These are phyloP conservation scores for Xanthia icteritia DNA, from an alignment of 2,888 invertebrate genomes.

Conservation along the genomic window DNA sequence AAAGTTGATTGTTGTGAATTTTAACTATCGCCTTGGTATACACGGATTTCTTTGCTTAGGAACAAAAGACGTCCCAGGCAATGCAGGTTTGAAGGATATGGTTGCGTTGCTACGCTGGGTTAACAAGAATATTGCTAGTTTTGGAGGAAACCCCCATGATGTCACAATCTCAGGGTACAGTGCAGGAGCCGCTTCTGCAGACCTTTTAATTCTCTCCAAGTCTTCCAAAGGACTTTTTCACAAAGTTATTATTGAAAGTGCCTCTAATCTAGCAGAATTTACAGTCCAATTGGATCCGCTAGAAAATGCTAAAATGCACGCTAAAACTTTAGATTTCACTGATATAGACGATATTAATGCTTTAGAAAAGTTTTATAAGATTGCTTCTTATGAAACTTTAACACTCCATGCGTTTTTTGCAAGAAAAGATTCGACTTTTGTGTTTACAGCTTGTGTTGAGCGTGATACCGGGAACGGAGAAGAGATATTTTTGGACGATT, in stretches of 20 bases:
- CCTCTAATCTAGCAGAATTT: conserved; percentile 64
- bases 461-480: conserved; percentile 52
- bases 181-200: conserved; percentile 71
- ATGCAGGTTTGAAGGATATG: conserved; percentile 77
- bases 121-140: conserved; percentile 71
- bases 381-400: conserved; percentile 27
- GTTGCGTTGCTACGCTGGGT: conserved; percentile 73
- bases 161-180: conserved; percentile 73
- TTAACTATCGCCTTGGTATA: conserved; percentile 71
- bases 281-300: conserved; percentile 72
- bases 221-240: conserved; percentile 70
- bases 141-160: conserved; percentile 73
- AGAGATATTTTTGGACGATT: conserved; percentile 70
- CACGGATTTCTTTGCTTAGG: conserved; percentile 72
- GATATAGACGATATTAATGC: conserved; percentile 70
- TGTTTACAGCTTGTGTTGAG: conserved; percentile 66
- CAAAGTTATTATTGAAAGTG: conserved; percentile 75
- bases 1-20: conserved; percentile 70
- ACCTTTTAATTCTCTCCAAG: conserved; percentile 70
- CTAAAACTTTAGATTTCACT: conserved; percentile 66
- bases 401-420: conserved; percentile 64
- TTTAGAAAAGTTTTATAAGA: conserved; percentile 76
- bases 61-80: conserved; percentile 68
- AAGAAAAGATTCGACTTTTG: conserved; percentile 62
- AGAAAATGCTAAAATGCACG: conserved; percentile 71